These are phyloP conservation scores for Gadus macrocephalus DNA, from an alignment of 2,113 vertebrate genomes.

Conservation along the genomic window DNA sequence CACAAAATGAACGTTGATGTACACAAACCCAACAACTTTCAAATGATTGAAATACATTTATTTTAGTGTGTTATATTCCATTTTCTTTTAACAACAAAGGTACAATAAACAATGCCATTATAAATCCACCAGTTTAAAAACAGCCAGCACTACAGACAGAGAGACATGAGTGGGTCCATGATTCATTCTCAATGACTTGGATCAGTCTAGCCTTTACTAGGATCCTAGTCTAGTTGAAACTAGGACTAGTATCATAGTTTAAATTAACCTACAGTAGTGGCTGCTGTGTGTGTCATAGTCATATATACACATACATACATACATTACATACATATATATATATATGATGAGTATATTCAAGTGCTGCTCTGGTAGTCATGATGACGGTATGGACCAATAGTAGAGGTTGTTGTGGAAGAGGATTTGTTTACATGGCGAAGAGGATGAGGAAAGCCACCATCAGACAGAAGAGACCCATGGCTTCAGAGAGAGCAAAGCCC, in stretches of 20 bases:
- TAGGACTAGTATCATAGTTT: too few relatives aligned
- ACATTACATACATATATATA: too few relatives aligned
- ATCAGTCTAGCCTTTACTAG: too few relatives aligned
- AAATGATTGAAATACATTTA: constrained; percentile 56
- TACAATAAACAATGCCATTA: constrained; percentile 78
- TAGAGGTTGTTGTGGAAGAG: not conserved
- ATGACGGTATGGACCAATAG: too few relatives aligned
- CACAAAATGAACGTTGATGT: not conserved
- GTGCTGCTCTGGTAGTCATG: too few relatives aligned
- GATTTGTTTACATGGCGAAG: constrained; percentile 88
- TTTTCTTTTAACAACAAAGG: constrained; percentile 76
- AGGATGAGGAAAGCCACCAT: constrained; percentile 99
- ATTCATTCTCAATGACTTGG: constrained; percentile 19
- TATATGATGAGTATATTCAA: too few relatives aligned
- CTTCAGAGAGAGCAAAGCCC: constrained; percentile 97
- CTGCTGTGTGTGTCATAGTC: too few relatives aligned
- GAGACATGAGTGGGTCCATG: constrained; percentile 69
- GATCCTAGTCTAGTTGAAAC: too few relatives aligned
- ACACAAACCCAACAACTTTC: constrained; percentile 19
- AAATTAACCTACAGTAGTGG: too few relatives aligned
- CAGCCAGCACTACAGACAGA: constrained; percentile 74
- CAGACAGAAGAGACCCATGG: constrained; percentile 99
- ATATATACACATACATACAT: too few relatives aligned
- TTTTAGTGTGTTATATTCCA: constrained; percentile 58
- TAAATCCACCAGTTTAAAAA: constrained; percentile 41